A percentile compares a stretch with the other conserved stretches of the same genome.
Evolutionary conservation across 2,113 vertebrate species (phyloP).

Genomic region (Sinocyclocheilus maitianheensis): DNA sequence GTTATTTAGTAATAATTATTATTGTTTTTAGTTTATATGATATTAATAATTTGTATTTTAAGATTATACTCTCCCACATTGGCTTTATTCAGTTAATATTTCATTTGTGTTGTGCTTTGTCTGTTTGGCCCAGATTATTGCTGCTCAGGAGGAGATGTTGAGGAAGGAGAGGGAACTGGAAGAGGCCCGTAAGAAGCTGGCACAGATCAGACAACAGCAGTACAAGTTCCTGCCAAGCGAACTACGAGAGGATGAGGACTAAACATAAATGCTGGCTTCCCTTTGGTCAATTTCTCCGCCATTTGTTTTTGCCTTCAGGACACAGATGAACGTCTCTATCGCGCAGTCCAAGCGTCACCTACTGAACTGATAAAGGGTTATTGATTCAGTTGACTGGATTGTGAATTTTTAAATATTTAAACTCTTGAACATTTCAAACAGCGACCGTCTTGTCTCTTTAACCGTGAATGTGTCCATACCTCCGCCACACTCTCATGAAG

Average conservation of each 20-base stretch:
- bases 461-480: neutral
- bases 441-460: neutral
- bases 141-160: slow-evolving; percentile 98
- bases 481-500: neutral
- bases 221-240: slow-evolving; percentile 97
- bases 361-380: neutral
- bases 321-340: neutral
- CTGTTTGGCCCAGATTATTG: slow-evolving; percentile 86
- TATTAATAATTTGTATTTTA: neutral
- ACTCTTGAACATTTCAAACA: slow-evolving; percentile 1
- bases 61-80: neutral
- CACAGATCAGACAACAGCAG: slow-evolving; percentile 98
- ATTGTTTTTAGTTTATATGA: too few species aligned
- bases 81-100: neutral
- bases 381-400: neutral
- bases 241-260: slow-evolving; percentile 92
- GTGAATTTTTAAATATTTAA: neutral
- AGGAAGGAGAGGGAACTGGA: slow-evolving; percentile 96
- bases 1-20: too few species aligned
- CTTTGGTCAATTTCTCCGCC: neutral
- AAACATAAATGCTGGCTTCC: slow-evolving; percentile 35
- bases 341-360: neutral
- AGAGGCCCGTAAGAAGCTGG: slow-evolving; percentile 96
- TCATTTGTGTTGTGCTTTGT: neutral
- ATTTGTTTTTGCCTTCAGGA: neutral